Base-by-base conservation (phyloP, 2,113 vertebrate species). In the Gobiocypris rarus region DNA sequence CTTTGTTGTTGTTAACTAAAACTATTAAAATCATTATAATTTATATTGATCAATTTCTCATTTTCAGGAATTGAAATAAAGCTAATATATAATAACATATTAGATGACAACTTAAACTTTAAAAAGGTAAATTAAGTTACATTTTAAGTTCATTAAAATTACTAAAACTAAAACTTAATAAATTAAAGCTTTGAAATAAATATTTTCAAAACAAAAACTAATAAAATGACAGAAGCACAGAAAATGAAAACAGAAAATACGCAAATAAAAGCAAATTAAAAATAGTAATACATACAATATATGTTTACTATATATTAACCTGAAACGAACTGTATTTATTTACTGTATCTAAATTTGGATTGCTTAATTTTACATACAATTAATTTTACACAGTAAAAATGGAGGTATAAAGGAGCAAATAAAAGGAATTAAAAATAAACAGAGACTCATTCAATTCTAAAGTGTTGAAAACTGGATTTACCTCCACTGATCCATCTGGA, bases 401-500 rank as follows among this genome's bases (percentile, higher is more conserved):
- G 52, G 19, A 58, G n/a, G n/a, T n/a, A n/a, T n/a, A 17, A 14
- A 6, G 15, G 5, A 10, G 10, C n/a, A 28, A 28, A n/a, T 15
- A 9, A 58, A 38, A 77, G 2, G 1, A 75, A 17, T 19, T 9
- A 9, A 73, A 8, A 50, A 67, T 9, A 61, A 38, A 48, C 58
- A 78, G 15, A 17, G 28, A 67, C 6, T 19, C 2, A 7, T 54
- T 54, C 17, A 19, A 17, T 19, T 54, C 6, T 31, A 9, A 48
- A 45, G 5, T 8, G 24, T 1, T 13, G n/a, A 14, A 34, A 61
- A 26, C 17, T 28, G 2, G 13, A 28, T 85, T 9, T 89, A 93
- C 93, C 91, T 83, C 24, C n/a, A 89, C 34, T 0, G 81, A 87
- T 9, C 90, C 92, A 50, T 91, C 88, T 3, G 0, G 70, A 75